Base-by-base conservation (phyloP, 1,140 invertebrate species). In the Micrasema longulum region DNA sequence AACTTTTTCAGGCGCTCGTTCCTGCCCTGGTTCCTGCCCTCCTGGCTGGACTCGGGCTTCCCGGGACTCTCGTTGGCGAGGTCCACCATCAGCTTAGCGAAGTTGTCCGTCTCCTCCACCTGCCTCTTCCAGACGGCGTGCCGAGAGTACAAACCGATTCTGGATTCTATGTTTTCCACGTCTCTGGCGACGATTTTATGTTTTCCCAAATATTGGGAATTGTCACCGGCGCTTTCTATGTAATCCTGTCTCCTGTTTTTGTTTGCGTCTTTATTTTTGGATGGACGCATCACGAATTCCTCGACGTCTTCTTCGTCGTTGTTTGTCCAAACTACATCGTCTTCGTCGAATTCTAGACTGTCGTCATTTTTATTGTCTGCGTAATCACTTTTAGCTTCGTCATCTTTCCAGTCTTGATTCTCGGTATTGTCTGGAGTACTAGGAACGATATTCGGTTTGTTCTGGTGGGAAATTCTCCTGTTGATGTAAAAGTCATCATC, bases 381-480 rank as follows among this genome's bases (percentile, higher is more conserved):
- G 43, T 50, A 45, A 12, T 52, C 47, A 18, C 18, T 66, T 14
- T 7, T 16, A 6, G 22, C 11, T 14, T 48, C 35, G 23, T 63
- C 57, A 11, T 74, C 36, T 12, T 47, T 47, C 43, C 22, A 45
- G 23, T 47, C 43, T 38, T 57, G 23, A 18, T 63, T 63, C 60
- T 71, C 69, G n/a, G 1, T 23, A 38, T 66, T 62, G 14, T 71
- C 52, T 12, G 47, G 16, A 16, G 67, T 53, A 5, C 26, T 31
- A 31, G 26, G 7, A 7, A 31, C 26, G 36, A 53, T 38, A 7
- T 53, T 71, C 6, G 14, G 45, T 62, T 52, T 72, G 48, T 76
- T 76, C 62, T 76, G 75, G 43, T 72, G 75, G 53, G 22, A 69
- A 14, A 76, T 76, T 41, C 75, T 47, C 55, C 60, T 43, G 26